A percentile compares a stretch with the other conserved stretches of the same genome.
These are phyloP conservation scores for Neelides folsomi DNA, from an alignment of 2,888 invertebrate genomes.

Conservation along the genomic window DNA sequence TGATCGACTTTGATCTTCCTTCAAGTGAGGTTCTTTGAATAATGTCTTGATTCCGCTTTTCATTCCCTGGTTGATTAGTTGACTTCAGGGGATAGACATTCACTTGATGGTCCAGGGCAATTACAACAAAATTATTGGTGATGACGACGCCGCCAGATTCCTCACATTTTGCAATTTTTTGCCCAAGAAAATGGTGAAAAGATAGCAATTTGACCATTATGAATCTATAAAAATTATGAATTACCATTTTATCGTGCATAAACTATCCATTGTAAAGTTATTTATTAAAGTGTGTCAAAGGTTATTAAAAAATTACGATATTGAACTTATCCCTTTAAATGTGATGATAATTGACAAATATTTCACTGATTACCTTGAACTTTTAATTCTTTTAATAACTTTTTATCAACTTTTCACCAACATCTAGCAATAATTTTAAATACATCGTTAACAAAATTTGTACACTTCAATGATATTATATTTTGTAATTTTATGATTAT, in stretches of 20 bases:
- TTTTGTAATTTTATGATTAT: too few species aligned
- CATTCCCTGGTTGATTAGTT: not conserved
- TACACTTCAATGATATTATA: too few species aligned
- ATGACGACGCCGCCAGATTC: conserved; percentile 53
- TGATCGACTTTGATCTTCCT: not conserved
- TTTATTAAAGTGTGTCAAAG: too few species aligned
- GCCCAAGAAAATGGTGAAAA: conserved; percentile 54
- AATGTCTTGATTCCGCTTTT: not conserved
- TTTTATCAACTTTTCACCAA: too few species aligned
- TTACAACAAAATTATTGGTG: conserved; percentile 47
- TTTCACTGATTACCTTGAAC: too few species aligned
- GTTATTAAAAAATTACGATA: too few species aligned
- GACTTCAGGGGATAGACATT: conserved; percentile 36
- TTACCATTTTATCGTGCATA: not conserved
- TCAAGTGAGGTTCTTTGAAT: not conserved
- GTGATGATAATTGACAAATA: too few species aligned
- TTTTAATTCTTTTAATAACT: too few species aligned
- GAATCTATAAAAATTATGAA: conserved; percentile 38
- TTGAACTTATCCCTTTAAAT: too few species aligned
- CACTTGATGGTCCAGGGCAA: conserved; percentile 49
- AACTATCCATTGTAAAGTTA: too few species aligned
- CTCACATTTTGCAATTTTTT: conserved; percentile 51
- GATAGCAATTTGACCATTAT: conserved; percentile 55
- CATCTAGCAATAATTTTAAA: too few species aligned
- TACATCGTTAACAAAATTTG: too few species aligned